A percentile compares a stretch with the other conserved stretches of the same genome.
These are phyloP conservation scores for Ciconia boyciana DNA, from an alignment of 2,113 vertebrate species.

Conservation along the genomic window DNA sequence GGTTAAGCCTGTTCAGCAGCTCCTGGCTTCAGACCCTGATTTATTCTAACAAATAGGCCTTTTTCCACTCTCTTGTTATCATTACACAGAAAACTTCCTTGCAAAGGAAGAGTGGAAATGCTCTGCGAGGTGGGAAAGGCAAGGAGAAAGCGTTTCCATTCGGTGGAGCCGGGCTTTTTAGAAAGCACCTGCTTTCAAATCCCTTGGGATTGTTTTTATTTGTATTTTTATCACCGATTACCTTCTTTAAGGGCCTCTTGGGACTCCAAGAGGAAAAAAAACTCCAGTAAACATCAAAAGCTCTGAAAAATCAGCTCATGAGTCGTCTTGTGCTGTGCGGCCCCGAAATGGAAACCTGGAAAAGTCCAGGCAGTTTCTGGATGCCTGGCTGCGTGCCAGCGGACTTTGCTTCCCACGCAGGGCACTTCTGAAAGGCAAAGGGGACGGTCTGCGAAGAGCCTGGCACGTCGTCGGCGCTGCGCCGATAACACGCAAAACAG, in stretches of 20 bases:
- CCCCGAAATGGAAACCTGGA: neutral
- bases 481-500: neutral
- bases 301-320: neutral
- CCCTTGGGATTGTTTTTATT: neutral
- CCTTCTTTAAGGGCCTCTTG: neutral
- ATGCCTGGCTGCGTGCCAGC: neutral
- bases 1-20: neutral
- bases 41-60: neutral
- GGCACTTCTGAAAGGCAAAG: neutral
- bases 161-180: accelerated
- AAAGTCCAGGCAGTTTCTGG: neutral
- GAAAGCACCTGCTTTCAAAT: neutral
- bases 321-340: accelerated
- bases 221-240: neutral
- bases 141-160: accelerated
- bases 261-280: neutral
- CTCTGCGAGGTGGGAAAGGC: neutral
- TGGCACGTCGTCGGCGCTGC: neutral
- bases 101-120: neutral
- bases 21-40: neutral
- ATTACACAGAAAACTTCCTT: neutral
- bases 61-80: neutral
- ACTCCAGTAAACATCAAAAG: neutral
- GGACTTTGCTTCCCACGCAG: neutral
- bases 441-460: neutral